Evolutionary conservation across 2,797 vertebrate genomes (phyloP), one percentile per base, ranked within the genome.

Genomic region (Staurois parvus): DNA sequence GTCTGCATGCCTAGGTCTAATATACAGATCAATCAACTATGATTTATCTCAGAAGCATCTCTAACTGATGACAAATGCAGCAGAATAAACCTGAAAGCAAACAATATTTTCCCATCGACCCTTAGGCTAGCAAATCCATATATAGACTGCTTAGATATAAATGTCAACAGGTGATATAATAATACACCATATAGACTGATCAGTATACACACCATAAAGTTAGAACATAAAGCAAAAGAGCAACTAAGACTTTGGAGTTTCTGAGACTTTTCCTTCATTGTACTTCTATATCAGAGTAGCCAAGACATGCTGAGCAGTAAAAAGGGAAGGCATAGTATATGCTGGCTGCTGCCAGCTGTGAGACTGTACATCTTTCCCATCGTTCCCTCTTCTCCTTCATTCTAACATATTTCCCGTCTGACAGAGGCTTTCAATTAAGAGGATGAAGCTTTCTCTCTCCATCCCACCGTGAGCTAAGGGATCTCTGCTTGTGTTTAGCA

Each of bases 381-480:
- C 74, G 28, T 45, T 66, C 64, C n/a, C 37, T 59, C 52, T 59
- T 24, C 21, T 24, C 19, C 52, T 21, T 42, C 66, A 17, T 4
- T 24, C 66, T 69, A 32, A 64, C 48, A 30, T 66, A 62, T 76
- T 28, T 78, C 67, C 42, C 24, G 9, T n/a, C 52, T 84, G 76
- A 84, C 83, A 84, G 83, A 77, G 19, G 37, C 84, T 85, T 85
- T 79, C 84, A 85, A 85, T 85, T 79, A 85, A 79, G 84, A 74
- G 37, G 37, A 45, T 45, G 34, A 85, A 74, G 52, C 72, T 48
- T 59, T 68, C 69, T 66, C 62, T 67, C 68, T 85, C 56, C 76
- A 64, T 79, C 84, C 76, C 59, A 79, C 76, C 29, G 76, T 52
- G 56, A 56, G 84, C 56, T 74, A 34, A 78, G 84, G 84, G 84